phyloP scores from a whole-genome alignment of 1,140 invertebrate genomes.

The Temnothorax longispinosus region DNA sequence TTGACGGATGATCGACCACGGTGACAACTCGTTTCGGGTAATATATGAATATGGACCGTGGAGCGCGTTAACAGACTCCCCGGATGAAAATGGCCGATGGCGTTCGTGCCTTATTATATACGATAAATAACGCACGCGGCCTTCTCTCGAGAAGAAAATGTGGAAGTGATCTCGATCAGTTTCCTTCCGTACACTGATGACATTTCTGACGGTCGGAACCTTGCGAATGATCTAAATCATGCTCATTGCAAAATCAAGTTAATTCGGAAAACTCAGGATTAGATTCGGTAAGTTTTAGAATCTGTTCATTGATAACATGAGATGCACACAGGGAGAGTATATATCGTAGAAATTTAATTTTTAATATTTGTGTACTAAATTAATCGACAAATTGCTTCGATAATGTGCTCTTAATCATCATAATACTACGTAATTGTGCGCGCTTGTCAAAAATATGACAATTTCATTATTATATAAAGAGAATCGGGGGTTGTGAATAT shows the following conservation, averaged over 20 bases:
- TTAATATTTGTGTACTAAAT: slow-evolving; percentile 7
- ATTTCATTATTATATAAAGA: slow-evolving; percentile 22
- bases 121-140: slow-evolving; percentile 18
- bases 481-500: slow-evolving; percentile 1
- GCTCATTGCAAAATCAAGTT: not conserved
- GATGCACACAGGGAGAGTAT: not conserved
- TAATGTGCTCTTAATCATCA: not conserved
- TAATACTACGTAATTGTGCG: slow-evolving; percentile 11
- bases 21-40: slow-evolving; percentile 72
- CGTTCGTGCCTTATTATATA: slow-evolving; percentile 42
- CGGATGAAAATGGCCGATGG: slow-evolving; percentile 52
- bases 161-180: not conserved
- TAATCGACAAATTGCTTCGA: slow-evolving; percentile 3
- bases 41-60: slow-evolving; percentile 70
- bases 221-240: not conserved
- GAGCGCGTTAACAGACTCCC: slow-evolving; percentile 64
- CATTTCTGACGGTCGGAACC: not conserved
- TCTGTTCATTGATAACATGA: not conserved
- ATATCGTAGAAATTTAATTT: not conserved
- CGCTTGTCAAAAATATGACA: slow-evolving; percentile 23
- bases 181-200: not conserved
- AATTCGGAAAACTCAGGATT: not conserved
- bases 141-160: not conserved
- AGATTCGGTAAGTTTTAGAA: not conserved
- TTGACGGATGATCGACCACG: slow-evolving; percentile 79